phyloP scores from a whole-genome alignment of 53 echinoderm and acorn worm genomes.

The Zoroaster sp. region DNA sequence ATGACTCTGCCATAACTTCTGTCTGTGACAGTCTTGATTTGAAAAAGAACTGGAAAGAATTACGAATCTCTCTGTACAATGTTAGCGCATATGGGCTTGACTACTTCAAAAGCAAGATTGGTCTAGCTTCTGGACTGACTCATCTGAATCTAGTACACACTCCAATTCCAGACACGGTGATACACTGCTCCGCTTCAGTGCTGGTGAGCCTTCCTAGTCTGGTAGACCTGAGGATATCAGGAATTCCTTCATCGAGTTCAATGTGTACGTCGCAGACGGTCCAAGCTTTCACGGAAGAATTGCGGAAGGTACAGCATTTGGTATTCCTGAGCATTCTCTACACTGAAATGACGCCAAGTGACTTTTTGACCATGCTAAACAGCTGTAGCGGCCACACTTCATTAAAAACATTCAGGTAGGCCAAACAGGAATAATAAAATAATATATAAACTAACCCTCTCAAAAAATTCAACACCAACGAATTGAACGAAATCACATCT shows the following conservation, averaged over 20 bases:
- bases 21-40: neutral
- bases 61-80: conserved; percentile 55
- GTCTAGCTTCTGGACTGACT: neutral
- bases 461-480: too few species aligned
- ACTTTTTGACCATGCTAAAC: conserved; percentile 35
- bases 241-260: neutral
- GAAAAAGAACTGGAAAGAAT: neutral
- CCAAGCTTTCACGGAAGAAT: conserved; percentile 28
- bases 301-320: neutral
- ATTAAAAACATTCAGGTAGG: conserved; percentile 57
- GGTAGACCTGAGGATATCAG: conserved; percentile 61
- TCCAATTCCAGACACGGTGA: conserved; percentile 57
- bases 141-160: conserved; percentile 65
- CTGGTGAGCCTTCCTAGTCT: conserved; percentile 13
- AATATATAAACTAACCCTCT: neutral
- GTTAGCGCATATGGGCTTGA: conserved; percentile 44
- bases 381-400: neutral
- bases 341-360: conserved; percentile 16
- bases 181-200: conserved; percentile 24
- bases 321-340: conserved; percentile 62
- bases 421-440: neutral
- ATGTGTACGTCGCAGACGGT: neutral
- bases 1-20: conserved; percentile 11
- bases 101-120: neutral
- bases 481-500: too few species aligned